Evolutionary conservation across 2,888 invertebrate genomes (phyloP), one percentile per base, ranked within the genome.

Genomic region (Pachliopta kotzebuea): DNA sequence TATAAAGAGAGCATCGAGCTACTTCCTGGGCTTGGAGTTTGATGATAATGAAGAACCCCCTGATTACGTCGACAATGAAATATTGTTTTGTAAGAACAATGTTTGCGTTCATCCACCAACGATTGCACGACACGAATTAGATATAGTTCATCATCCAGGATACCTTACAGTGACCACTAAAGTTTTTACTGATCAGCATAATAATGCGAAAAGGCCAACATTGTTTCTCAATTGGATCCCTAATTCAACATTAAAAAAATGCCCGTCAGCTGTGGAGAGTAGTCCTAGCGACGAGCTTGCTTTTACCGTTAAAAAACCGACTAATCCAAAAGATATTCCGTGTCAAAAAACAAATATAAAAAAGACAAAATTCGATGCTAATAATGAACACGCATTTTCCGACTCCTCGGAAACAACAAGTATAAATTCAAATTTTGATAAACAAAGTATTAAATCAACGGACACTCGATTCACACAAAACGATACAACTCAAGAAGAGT

Each of bases 61-160:
- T 55, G 86, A 93, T 77, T 96, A 96, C 79, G 95, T 96, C 81
- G 96, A 97, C 85, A 96, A 96, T 77, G 97, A 97, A 90, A 94
- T 96, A 67, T 90, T 97, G 59, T 97, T 96, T 84, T 96, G 97
- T 87, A 99, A 98, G 90, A 99, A 99, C 84, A 98, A 99, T 87
- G 98, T 99, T 45, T 99, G 98, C 85, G 98, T 99, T 56, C 98
- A 99, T 92, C 98, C 98, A 8, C 97, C 98, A 57, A 96, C 96
- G 0, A 93, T 96, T 68, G 94, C 96, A 60, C 93, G 97, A 58
- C 96, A 96, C 74, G 96, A 96, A 75, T 94, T 95, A 62, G 97
- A 98, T 72, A 94, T 96, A 37, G 93, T 97, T 0, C 98, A 98
- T 79, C 96, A 97, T 86, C 98, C 98, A 2, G 98, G 94, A 23